Evolutionary conservation across 2,888 invertebrate species (phyloP).

Genomic region (Pyrochroa serraticornis): DNA sequence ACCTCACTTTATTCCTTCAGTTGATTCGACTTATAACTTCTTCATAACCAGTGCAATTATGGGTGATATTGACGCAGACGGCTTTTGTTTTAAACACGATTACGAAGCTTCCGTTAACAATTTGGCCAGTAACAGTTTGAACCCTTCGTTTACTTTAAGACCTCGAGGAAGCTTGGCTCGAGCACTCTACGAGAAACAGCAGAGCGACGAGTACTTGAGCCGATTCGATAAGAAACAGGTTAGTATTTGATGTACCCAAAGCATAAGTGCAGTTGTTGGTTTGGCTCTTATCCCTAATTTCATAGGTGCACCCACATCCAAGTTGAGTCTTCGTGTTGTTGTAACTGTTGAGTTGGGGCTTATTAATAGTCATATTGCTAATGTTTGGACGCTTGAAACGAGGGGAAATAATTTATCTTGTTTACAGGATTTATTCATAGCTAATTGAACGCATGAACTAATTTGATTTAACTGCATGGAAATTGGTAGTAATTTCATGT

Average conservation of each 20-base stretch:
- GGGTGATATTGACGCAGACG: slow-evolving; percentile 9
- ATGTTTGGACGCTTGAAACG: too few relatives aligned
- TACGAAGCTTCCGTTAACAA: neutral
- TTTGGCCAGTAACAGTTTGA: neutral
- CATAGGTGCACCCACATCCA: too few relatives aligned
- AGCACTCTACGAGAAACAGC: slow-evolving; percentile 74
- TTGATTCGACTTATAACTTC: neutral
- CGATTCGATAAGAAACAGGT: slow-evolving; percentile 74
- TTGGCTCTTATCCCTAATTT: neutral
- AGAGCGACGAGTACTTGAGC: slow-evolving; percentile 71
- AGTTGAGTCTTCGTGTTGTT: too few relatives aligned
- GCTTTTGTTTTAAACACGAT: slow-evolving; percentile 5
- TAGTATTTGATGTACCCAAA: slow-evolving; percentile 49
- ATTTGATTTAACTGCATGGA: too few relatives aligned
- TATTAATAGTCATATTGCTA: too few relatives aligned
- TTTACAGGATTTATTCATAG: too few relatives aligned
- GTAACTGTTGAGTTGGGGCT: too few relatives aligned
- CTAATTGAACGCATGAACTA: too few relatives aligned
- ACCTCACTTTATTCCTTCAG: slow-evolving; percentile 33
- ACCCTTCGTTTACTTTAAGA: slow-evolving; percentile 59
- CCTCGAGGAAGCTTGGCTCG: slow-evolving; percentile 75
- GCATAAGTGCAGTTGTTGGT: neutral
- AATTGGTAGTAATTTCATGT: too few relatives aligned
- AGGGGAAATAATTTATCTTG: too few relatives aligned
- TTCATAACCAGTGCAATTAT: slow-evolving; percentile 4